Conservation (phyloP, 2,888 invertebrate genomes). For the Acanthosoma haemorrhoidale region DNA sequence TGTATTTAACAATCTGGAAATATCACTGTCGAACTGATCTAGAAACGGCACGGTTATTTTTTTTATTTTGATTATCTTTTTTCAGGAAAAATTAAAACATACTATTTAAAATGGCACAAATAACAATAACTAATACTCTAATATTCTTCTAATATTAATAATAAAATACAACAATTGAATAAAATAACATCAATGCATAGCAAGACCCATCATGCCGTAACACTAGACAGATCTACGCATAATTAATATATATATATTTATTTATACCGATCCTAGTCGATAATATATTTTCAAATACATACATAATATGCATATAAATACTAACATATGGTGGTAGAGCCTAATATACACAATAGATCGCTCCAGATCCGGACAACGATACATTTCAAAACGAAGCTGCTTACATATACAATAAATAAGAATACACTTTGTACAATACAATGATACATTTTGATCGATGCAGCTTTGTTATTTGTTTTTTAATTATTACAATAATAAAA, state of each 20-base stretch:
- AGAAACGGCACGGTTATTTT: background rate
- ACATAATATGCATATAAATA: constrained; percentile 24
- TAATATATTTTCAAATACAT: constrained; percentile 19
- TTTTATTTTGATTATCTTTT: background rate
- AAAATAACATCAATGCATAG: background rate
- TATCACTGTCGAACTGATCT: background rate
- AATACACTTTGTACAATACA: too few relatives aligned
- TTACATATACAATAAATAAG: too few relatives aligned
- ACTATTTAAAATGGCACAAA: background rate
- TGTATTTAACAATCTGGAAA: background rate
- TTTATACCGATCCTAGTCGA: background rate
- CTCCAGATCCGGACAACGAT: too few relatives aligned
- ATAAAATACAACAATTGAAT: background rate
- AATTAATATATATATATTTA: constrained; percentile 20
- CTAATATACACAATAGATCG: constrained; percentile 19
- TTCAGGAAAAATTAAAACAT: background rate
- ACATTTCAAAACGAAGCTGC: too few relatives aligned
- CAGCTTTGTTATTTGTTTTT: too few relatives aligned
- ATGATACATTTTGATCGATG: too few relatives aligned
- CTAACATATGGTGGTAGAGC: constrained; percentile 28
- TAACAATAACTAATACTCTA: background rate
- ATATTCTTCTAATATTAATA: background rate
- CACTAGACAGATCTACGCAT: constrained; percentile 24
- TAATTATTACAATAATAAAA: too few relatives aligned
- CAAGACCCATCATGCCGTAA: background rate